Percentiles rank a stretch among this genome's conserved stretches.
Evolutionary conservation across 2,888 invertebrate species (phyloP).

Genomic region (Eupeodes latifasciatus): DNA sequence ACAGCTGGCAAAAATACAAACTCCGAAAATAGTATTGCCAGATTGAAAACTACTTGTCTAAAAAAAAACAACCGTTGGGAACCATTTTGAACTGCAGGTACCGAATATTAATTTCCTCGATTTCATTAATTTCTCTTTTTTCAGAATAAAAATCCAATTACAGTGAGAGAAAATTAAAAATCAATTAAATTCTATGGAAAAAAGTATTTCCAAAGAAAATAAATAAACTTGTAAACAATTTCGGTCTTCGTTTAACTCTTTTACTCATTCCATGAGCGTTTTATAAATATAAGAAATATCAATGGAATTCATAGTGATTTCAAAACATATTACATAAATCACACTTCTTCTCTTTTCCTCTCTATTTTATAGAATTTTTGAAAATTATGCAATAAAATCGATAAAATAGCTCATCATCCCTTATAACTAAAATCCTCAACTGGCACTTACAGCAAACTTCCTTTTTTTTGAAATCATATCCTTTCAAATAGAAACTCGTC

Average conservation of each 20-base stretch:
- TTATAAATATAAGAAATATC: neutral
- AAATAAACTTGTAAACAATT: neutral
- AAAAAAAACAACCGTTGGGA: too few relatives aligned
- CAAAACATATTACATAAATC: neutral
- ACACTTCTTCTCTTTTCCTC: neutral
- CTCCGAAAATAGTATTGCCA: too few relatives aligned
- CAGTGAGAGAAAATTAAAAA: too few relatives aligned
- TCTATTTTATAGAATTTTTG: neutral
- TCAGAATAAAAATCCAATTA: too few relatives aligned
- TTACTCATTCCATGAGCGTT: neutral
- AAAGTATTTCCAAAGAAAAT: too few relatives aligned
- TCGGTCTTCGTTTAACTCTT: neutral
- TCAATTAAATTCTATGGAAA: too few relatives aligned
- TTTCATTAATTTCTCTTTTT: too few relatives aligned
- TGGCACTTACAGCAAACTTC: conserved; percentile 10
- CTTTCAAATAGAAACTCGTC: conserved; percentile 8
- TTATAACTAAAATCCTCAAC: conserved; percentile 34
- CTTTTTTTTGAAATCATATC: conserved; percentile 3
- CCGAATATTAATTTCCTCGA: too few relatives aligned
- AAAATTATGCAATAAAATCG: conserved; percentile 15
- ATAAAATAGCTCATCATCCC: conserved; percentile 13
- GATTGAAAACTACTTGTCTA: too few relatives aligned
- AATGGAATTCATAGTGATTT: neutral
- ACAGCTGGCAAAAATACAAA: too few relatives aligned
- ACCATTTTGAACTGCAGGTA: too few relatives aligned